Base-by-base conservation (phyloP, 2,797 vertebrate species). In the Lepus townsendii region DNA sequence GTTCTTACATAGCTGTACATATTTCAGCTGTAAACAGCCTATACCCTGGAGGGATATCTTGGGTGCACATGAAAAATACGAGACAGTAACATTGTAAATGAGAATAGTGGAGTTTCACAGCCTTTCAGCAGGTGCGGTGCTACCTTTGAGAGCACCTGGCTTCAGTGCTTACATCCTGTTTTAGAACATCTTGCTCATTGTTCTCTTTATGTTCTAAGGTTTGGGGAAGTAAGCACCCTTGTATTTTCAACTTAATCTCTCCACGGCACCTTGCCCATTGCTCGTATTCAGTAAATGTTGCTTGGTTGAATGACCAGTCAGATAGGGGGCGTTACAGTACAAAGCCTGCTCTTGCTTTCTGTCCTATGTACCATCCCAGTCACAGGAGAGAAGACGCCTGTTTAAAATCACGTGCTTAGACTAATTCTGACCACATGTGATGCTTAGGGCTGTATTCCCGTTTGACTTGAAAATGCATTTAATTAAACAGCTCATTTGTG, bases 101-200 rank as follows among this genome's bases (percentile, higher is more conserved):
- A 87, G 42, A 79, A 5, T 0, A 2, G 0, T 1, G 20, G n/a
- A 13, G 7, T 1, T 11, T 8, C 5, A 1, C 0, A 12, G 50
- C 65, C 22, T 24, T 52, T 7, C 7, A 27, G 38, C 24, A 63
- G 38, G 20, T 11, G 38, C 20, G 3, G 73, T 0, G 24, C 75
- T 63, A 32, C 52, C 60, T 22, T 13, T 3, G 30, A 13, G 2
- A 38, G 5, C 3, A 2, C 13, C 50, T 27, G 30, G 7, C 42
- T 8, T 57, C 16, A 3, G 0, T 35, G n/a, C 63, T 20, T 20
- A 8, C 32, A 0, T 38, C 14, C 0, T 19, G 0, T 16, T 20
- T 75, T 26, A 42, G 11, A 68, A 32, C 0, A 0, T 0, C 0
- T 1, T 19, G 50, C 30, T 52, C 13, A 2, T 32, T 8, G 9